Evolutionary conservation across 2,797 vertebrate genomes (phyloP).

Genomic region (Pangasius djambal): DNA sequence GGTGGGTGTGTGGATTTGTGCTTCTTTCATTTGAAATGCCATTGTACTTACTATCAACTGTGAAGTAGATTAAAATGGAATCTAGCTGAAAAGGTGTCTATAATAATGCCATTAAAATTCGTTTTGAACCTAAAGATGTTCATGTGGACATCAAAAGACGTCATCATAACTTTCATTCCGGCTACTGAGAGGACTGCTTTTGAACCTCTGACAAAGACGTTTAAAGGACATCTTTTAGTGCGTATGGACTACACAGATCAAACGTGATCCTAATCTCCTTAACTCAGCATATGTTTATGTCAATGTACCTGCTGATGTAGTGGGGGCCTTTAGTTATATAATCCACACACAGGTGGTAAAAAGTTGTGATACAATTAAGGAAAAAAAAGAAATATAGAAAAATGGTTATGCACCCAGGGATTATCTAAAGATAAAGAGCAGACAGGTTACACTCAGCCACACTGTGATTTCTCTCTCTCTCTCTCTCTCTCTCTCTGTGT

Average conservation of each 20-base stretch:
- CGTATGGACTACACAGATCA: not conserved
- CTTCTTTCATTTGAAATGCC: not conserved
- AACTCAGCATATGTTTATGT: not conserved
- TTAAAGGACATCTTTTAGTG: not conserved
- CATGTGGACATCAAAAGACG: not conserved
- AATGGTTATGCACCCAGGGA: not conserved
- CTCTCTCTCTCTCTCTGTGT: not conserved
- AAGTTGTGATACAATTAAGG: not conserved
- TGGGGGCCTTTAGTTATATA: not conserved
- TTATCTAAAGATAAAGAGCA: not conserved
- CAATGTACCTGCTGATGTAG: not conserved
- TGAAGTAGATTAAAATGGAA: not conserved
- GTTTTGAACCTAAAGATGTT: not conserved
- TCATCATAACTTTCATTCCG: not conserved
- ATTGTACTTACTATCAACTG: not conserved
- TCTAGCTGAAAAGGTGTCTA: not conserved
- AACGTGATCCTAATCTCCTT: not conserved
- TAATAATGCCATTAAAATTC: not conserved
- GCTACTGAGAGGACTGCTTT: not conserved
- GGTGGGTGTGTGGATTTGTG: not conserved
- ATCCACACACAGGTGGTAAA: not conserved
- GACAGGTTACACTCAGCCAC: not conserved
- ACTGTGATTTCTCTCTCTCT: not conserved
- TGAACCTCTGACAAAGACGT: not conserved
- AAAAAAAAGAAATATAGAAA: not conserved